Percentiles rank a stretch among this genome's conserved stretches.
Evolutionary conservation across 2,888 invertebrate genomes (phyloP).

Genomic region (Idaea biselata): DNA sequence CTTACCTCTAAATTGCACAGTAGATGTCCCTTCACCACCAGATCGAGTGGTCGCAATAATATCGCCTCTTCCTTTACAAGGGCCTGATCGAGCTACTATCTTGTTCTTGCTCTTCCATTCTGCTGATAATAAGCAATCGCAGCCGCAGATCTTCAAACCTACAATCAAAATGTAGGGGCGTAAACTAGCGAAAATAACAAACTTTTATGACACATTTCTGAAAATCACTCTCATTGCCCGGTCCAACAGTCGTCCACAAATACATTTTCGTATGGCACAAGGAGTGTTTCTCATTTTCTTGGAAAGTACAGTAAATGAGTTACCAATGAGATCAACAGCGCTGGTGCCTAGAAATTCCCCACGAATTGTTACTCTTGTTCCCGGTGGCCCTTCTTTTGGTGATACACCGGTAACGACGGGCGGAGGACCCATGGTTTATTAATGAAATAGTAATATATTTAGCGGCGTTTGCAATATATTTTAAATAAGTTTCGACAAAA

Average conservation of each 20-base stretch:
- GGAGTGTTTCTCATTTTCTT: neutral
- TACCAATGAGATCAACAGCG: constrained; percentile 92
- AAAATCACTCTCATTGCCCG: too few species aligned
- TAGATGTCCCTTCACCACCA: constrained; percentile 93
- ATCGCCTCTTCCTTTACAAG: constrained; percentile 94
- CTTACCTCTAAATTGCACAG: constrained; percentile 91
- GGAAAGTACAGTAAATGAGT: constrained; percentile 9
- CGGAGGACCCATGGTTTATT: constrained; percentile 83
- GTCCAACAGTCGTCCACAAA: neutral
- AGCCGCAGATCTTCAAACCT: constrained; percentile 97
- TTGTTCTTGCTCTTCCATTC: constrained; percentile 99
- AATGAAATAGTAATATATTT: neutral
- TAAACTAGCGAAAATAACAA: neutral
- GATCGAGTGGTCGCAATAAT: constrained; percentile 92
- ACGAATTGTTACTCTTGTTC: constrained; percentile 95
- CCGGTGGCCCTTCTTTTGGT: constrained; percentile 98
- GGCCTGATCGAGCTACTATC: constrained; percentile 96
- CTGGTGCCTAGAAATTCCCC: constrained; percentile 96
- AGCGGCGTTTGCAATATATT: too few species aligned
- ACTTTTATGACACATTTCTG: neutral
- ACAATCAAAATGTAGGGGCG: constrained; percentile 16
- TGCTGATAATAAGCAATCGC: constrained; percentile 95
- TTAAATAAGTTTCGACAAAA: neutral
- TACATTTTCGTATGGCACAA: neutral
- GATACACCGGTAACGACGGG: constrained; percentile 98